Base-by-base conservation (phyloP, 2,888 invertebrate species). In the Synergus umbraculus region DNA sequence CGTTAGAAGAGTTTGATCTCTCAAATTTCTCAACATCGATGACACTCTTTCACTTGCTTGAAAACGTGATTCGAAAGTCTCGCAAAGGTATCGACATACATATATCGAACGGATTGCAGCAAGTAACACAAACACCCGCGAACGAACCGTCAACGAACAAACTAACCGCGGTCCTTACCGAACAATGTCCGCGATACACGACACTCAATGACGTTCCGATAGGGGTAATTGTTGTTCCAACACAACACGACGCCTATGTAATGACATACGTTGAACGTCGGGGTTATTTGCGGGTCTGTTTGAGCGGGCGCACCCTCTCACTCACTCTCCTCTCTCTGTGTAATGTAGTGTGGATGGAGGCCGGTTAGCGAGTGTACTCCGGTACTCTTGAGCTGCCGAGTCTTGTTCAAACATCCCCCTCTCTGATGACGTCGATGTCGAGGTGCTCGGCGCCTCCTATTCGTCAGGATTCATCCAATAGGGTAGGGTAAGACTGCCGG, bases 301-400 rank as follows among this genome's bases (percentile, higher is more conserved):
- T 86, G 84, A 83, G 85, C 85, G 81, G 76, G 82, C 82, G 83
- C 82, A 79, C 83, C 79, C 82, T 82, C 82, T 84, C 84, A 60
- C 78, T 76, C 63, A 29, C 76, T 76, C 76, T 76, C 76, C 76
- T 76, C 76, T 63, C 60, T 63, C 76, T 82, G 69, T 63, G 80
- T 79, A 86, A 79, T 90, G 89, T 88, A 88, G 89, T 89, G 87
- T 89, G 90, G 91, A 90, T 89, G 91, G 89, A 89, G 89, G 91
- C 91, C 90, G 91, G 89, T 89, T 88, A 89, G 88, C 91, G 91
- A 92, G 91, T 92, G 92, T 91, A 89, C 91, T 90, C 90, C 86
- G 90, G 87, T 87, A 88, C 91, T 90, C 91, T 89, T 88, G 87
- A 89, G 88, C 89, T 89, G 87, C 87, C 88, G 87, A 87, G 89